phyloP scores from a whole-genome alignment of 2,888 invertebrate genomes.

The Balanococcus diminutus region DNA sequence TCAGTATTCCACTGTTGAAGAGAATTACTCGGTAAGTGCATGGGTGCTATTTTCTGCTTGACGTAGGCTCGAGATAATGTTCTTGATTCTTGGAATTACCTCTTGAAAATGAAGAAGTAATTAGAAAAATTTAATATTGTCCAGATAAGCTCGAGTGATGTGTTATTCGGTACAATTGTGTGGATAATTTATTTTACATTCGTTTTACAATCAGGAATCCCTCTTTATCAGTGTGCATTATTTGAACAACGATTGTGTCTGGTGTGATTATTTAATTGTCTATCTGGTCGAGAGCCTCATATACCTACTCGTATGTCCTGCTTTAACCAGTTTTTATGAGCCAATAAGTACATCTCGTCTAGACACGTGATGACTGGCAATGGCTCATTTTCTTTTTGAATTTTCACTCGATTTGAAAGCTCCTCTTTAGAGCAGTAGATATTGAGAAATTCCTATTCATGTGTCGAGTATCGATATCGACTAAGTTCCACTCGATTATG shows the following conservation, averaged over 20 bases:
- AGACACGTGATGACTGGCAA: not conserved
- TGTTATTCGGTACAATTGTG: not conserved
- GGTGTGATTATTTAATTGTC: not conserved
- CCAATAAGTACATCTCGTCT: not conserved
- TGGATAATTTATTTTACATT: not conserved
- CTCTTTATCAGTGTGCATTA: not conserved
- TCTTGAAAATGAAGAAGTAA: not conserved
- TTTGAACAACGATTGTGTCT: not conserved
- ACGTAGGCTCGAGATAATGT: not conserved
- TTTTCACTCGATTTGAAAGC: not conserved
- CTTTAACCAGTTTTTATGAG: too few relatives aligned
- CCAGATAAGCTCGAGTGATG: not conserved
- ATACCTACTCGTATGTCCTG: too few relatives aligned
- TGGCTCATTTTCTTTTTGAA: too few relatives aligned
- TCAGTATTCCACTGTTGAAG: conserved; percentile 67
- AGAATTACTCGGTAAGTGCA: conserved; percentile 67
- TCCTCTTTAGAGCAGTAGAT: not conserved
- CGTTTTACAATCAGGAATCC: not conserved
- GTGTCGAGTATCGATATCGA: too few relatives aligned
- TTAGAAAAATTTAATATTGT: not conserved
- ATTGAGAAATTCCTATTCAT: not conserved
- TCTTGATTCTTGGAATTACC: not conserved
- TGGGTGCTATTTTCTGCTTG: not conserved
- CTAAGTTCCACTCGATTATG: too few relatives aligned
- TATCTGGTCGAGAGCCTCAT: not conserved